Base-by-base conservation (phyloP, 2,888 invertebrate species). In the Melanophora roralis region DNA sequence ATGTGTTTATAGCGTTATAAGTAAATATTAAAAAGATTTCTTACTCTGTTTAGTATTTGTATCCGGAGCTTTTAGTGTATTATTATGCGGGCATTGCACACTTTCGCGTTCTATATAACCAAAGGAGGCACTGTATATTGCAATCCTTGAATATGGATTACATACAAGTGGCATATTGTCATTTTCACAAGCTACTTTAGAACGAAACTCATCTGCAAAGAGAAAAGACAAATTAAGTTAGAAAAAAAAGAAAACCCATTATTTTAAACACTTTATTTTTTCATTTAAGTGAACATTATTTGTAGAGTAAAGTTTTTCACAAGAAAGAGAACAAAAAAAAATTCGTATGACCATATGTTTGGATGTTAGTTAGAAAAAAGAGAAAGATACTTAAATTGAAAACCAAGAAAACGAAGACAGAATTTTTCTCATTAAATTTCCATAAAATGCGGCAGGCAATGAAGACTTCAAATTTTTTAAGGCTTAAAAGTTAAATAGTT, bases 141-240 rank as follows among this genome's bases (percentile, higher is more conserved):
- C 97, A 65, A 98, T 94, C 86, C 97, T 92, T 11, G 95, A 94
- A 89, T 95, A 95, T 59, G 95, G 95, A 91, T 95, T 94, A 91
- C 98, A 98, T 88, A 94, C 93, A 87, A 98, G 92, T 88, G 95
- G 94, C 86, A 98, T 93, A 85, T 95, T 93, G 86, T 97, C 96
- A 88, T 96, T 96, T 89, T 97, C 96, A 91, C 98, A 98, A 82
- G 96, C 96, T 86, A 97, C 94, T 92, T 96, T 96, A 90, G 96
- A 97, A 82, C 96, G 93, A 91, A 98, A 98, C 89, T 97, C 97
- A 90, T 96, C 98, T 98, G 93, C 85, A 92, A 92, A 40, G 51
- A 34, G 47, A 45, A 34, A 38, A 32, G 6, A 68, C 43, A 47
- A 2, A 47, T 14, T 19, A 49, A 47, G 16, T 43, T 53, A 36